phyloP scores from a whole-genome alignment of 2,797 vertebrate species.

The Sebastes hopkinsi region DNA sequence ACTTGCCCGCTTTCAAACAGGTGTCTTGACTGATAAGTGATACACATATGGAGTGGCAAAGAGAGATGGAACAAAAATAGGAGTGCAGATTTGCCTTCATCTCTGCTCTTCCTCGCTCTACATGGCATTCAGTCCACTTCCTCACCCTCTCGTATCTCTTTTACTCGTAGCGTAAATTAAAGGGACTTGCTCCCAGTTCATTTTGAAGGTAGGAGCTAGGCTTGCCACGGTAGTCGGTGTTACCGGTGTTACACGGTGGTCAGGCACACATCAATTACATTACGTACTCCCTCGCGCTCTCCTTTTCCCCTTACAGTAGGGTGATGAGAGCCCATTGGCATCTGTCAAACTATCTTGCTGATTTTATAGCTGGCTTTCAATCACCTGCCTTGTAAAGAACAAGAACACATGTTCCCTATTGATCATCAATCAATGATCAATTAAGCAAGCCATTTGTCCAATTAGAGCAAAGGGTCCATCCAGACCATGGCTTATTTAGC shows the following conservation, averaged over 20 bases:
- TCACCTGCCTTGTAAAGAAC: slow-evolving; percentile 80
- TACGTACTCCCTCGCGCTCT: neutral
- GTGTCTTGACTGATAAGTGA: slow-evolving; percentile 74
- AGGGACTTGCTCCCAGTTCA: slow-evolving; percentile 7
- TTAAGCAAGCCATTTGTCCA: slow-evolving; percentile 87
- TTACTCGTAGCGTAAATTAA: neutral
- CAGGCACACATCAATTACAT: too few species aligned
- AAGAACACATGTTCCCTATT: slow-evolving; percentile 83
- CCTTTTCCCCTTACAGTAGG: slow-evolving; percentile 22
- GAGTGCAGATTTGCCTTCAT: slow-evolving; percentile 34
- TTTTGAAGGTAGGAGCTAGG: neutral
- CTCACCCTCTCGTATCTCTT: slow-evolving; percentile 2
- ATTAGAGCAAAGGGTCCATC: slow-evolving; percentile 76
- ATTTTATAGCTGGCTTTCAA: slow-evolving; percentile 83
- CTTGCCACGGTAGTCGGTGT: too few species aligned
- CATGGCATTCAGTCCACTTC: neutral
- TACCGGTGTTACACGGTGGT: too few species aligned
- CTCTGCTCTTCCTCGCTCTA: slow-evolving; percentile 4
- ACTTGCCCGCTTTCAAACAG: slow-evolving; percentile 67
- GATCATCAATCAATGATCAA: slow-evolving; percentile 88
- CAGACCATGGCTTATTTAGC: slow-evolving; percentile 73
- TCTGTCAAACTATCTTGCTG: slow-evolving; percentile 75
- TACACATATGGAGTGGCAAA: slow-evolving; percentile 40
- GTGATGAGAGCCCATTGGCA: slow-evolving; percentile 65
- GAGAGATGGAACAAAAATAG: slow-evolving; percentile 25